Evolutionary conservation across 2,888 invertebrate species (phyloP), one percentile per base, ranked within the genome.

Genomic region (Plebejus anna): DNA sequence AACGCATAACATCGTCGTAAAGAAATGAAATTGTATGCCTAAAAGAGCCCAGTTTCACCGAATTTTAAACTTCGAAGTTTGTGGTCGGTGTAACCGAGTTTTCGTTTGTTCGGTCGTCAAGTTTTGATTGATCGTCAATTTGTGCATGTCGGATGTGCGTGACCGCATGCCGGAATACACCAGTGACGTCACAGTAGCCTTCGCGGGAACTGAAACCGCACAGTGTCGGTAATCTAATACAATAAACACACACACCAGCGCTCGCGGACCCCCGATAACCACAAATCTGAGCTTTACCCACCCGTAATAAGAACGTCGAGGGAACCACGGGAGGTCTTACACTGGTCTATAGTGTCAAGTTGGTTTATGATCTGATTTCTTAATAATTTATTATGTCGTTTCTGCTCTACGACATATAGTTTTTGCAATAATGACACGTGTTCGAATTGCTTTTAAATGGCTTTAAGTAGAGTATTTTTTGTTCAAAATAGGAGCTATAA

Each of bases 201-300:
- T 75, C 70, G 76, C 75, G 70, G 77, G 77, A 76, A 75, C 77
- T 79, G 79, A 79, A 79, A 81, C 81, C 81, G 77, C 81, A 79
- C 61, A 79, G 79, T 78, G 80, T 76, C 78, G 78, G 79, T 81
- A 81, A 81, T 80, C 79, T 79, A 79, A 81, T 81, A 81, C 81
- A 79, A 78, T 79, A 78, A 78, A 78, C 77, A 77, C 75, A 72
- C n/a, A 73, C 57, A 76, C 80, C 80, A 79, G 16, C 22, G 7
- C 36, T 55, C 28, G 51, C 36, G 77, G 80, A 77, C 32, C 79
- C 70, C 72, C 77, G 59, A 28, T 59, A 11, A 32, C 47, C 4
- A 55, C 32, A 6, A 55, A 55, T 47, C 22, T 42, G 16, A 55
- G 51, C 55, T 51, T 28, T 55, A 73, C 1, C 7, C 22, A 32